Conservation (phyloP, 2,888 invertebrate species). For the Sesia bembeciformis region DNA sequence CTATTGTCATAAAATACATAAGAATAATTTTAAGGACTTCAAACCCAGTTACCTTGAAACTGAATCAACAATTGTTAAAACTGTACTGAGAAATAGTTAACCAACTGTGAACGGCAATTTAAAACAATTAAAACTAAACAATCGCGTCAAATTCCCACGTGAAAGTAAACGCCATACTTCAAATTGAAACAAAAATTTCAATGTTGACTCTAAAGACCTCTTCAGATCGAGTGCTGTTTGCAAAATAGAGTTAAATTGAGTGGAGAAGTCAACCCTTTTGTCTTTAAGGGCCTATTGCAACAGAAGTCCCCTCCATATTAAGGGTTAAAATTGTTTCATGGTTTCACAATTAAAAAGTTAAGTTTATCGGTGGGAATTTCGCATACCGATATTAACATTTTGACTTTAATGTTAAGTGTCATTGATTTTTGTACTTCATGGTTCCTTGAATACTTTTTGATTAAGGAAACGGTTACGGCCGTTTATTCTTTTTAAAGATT, state of each 20-base stretch:
- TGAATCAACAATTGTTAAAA: no score
- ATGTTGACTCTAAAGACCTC: background rate
- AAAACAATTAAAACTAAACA: background rate
- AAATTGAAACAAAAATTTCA: conserved; percentile 1
- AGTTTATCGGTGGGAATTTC: background rate
- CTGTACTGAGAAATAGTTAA: background rate
- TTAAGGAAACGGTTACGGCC: no score
- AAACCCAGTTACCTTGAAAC: no score
- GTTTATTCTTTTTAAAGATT: no score
- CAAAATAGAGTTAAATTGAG: conserved; percentile 62
- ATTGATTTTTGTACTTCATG: no score
- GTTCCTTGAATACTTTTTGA: no score
- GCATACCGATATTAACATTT: background rate
- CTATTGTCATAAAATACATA: no score
- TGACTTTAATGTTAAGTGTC: no score
- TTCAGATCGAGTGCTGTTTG: conserved; percentile 37
- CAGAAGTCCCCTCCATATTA: background rate
- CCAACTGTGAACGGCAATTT: background rate
- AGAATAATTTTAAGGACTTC: no score
- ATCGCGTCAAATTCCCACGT: background rate
- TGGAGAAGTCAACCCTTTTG: conserved; percentile 46
- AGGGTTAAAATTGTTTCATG: background rate
- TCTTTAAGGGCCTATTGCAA: conserved; percentile 18
- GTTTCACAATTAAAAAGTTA: conserved; percentile 6
- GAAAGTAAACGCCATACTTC: background rate